Base-by-base conservation (phyloP, 2,797 vertebrate species). In the Todus mexicanus region DNA sequence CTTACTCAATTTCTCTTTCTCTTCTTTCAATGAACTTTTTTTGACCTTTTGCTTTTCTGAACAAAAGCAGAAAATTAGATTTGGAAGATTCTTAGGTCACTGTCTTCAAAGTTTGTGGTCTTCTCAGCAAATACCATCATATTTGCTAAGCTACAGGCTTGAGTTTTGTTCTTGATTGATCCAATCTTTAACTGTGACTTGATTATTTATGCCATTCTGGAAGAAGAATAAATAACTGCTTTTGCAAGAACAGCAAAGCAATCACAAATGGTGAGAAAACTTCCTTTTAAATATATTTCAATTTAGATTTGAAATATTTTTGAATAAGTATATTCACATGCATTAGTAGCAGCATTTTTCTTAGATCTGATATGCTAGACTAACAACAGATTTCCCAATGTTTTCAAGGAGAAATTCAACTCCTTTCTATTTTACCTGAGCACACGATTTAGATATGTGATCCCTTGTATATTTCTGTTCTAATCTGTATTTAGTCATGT, bases 401-500 rank as follows among this genome's bases (percentile, higher is more conserved):
- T 91, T 93, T 95, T 95, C 31, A 93, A 87, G 88, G 31, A 57
- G n/a, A 96, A 96, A 70, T 93, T 94, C 26, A 75, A 33, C 29
- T 92, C 27, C 29, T 87, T 54, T 94, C 51, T 89, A 56, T 83
- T 91, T 89, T n/a, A 90, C 50, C 19, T 68, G 31, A 87, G 29
- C 43, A 88, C 95, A 59, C 3, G 11, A 94, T 87, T 93, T 59
- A 88, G 72, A 87, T 29, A 43, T 70, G 69, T 42, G 63, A 75
- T 73, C 37, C n/a, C 40, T 78, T 43, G 33, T 66, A 57, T 73
- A 90, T 76, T 92, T 92, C 74, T 40, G 84, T n/a, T 92, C 48
- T 89, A 69, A 95, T 94, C 74, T 92, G 43, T 71, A 83, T 77
- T 92, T 95, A 92, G 35, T 87, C 93, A 91, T 59, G 50, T 38